These are phyloP conservation scores for Crepidodera aurea DNA, from an alignment of 2,888 invertebrate species.

Conservation along the genomic window DNA sequence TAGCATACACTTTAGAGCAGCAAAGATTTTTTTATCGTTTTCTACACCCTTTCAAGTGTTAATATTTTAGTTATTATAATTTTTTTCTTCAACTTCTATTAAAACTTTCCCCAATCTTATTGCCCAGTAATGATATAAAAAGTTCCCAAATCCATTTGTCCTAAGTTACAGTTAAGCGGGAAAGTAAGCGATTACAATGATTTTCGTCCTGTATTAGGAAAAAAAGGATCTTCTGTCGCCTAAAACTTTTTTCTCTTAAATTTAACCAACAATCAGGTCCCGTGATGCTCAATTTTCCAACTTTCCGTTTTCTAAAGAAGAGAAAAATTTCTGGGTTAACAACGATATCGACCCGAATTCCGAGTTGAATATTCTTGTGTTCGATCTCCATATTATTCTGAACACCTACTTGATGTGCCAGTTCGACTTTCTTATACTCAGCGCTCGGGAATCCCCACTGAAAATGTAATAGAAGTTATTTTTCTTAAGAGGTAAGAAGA, in stretches of 20 bases:
- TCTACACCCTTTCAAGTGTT: too few species aligned
- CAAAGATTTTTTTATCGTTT: too few species aligned
- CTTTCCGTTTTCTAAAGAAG: neutral
- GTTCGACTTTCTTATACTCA: neutral
- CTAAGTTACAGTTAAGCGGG: neutral
- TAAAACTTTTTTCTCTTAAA: constrained; percentile 2
- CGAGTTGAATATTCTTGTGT: constrained; percentile 1
- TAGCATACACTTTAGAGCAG: too few species aligned
- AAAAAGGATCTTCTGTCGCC: neutral
- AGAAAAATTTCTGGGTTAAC: constrained; percentile 12
- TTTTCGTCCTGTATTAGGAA: neutral
- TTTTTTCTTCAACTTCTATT: too few species aligned
- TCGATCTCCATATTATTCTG: constrained; percentile 3
- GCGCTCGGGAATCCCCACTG: neutral
- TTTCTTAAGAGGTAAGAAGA: neutral
- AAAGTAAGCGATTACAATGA: neutral
- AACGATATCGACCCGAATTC: constrained; percentile 1
- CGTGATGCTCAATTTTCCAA: constrained; percentile 1
- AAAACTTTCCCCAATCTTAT: too few species aligned
- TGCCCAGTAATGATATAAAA: too few species aligned
- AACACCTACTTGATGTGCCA: neutral
- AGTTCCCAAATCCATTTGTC: neutral
- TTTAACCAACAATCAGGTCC: neutral
- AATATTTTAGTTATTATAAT: too few species aligned
- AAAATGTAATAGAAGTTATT: neutral